phyloP scores from a whole-genome alignment of 1,140 invertebrate species.

The Archegozetes longisetosus region DNA sequence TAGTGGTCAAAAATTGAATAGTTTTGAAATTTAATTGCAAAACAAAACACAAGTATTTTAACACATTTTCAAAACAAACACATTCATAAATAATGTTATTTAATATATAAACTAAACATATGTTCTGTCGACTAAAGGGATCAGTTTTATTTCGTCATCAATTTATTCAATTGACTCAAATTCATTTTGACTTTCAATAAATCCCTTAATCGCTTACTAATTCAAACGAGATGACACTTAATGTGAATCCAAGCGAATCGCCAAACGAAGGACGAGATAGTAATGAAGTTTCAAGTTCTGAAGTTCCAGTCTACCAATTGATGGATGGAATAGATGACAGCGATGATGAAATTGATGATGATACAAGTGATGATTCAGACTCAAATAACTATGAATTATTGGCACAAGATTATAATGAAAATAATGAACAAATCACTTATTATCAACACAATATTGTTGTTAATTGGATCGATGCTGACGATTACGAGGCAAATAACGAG shows the following conservation, averaged over 20 bases:
- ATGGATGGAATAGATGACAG: background rate
- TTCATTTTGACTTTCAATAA: no score
- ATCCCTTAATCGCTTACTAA: no score
- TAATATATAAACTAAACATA: no score
- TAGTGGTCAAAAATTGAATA: no score
- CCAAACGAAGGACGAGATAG: background rate
- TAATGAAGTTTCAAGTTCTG: background rate
- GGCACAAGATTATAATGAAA: background rate
- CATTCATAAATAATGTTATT: no score
- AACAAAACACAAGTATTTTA: no score
- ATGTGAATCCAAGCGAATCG: background rate
- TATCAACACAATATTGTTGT: constrained; percentile 8
- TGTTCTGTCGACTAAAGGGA: no score
- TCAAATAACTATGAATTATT: background rate
- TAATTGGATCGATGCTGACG: background rate
- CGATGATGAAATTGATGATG: background rate
- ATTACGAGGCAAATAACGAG: background rate
- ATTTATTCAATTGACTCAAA: no score
- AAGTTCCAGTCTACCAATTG: background rate
- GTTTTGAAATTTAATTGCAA: no score
- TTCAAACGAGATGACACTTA: background rate
- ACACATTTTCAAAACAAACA: no score
- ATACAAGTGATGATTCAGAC: background rate
- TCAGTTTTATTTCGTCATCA: no score
- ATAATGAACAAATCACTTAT: background rate